Conservation (phyloP, 1,140 invertebrate species). For the Saccostrea echinata region DNA sequence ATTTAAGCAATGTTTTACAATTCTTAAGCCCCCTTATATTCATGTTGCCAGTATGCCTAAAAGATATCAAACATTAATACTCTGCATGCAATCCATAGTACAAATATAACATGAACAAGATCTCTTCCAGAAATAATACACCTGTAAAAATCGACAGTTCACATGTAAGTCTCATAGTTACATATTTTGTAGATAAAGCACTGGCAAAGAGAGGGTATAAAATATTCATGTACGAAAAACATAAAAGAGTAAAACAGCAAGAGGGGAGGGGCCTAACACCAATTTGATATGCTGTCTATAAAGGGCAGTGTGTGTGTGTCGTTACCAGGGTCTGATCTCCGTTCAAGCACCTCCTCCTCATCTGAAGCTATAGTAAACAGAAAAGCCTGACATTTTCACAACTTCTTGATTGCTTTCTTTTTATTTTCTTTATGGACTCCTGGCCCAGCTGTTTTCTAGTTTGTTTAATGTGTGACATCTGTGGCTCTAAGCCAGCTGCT, state of each 20-base stretch:
- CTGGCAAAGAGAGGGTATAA: not conserved
- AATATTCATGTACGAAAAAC: slow-evolving; percentile 17
- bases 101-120: slow-evolving; percentile 16
- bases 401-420: not conserved
- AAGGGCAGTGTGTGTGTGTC: slow-evolving; percentile 1
- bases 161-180: not conserved
- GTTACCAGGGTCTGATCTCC: slow-evolving; percentile 59
- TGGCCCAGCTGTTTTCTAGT: no score
- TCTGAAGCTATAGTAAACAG: slow-evolving; percentile 49
- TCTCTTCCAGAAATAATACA: slow-evolving; percentile 11
- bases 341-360: slow-evolving; percentile 55
- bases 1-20: slow-evolving; percentile 13
- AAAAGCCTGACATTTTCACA: not conserved
- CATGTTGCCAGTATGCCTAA: not conserved
- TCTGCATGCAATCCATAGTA: slow-evolving; percentile 31
- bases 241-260: slow-evolving; percentile 18
- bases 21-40: not conserved
- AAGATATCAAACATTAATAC: slow-evolving; percentile 18
- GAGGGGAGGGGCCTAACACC: not conserved
- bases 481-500: not conserved
- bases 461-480: not conserved
- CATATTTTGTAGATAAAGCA: not conserved
- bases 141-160: not conserved
- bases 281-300: slow-evolving; percentile 10
- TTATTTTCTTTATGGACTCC: not conserved